Conservation (phyloP, 2,797 vertebrate species). For the Morus bassanus region DNA sequence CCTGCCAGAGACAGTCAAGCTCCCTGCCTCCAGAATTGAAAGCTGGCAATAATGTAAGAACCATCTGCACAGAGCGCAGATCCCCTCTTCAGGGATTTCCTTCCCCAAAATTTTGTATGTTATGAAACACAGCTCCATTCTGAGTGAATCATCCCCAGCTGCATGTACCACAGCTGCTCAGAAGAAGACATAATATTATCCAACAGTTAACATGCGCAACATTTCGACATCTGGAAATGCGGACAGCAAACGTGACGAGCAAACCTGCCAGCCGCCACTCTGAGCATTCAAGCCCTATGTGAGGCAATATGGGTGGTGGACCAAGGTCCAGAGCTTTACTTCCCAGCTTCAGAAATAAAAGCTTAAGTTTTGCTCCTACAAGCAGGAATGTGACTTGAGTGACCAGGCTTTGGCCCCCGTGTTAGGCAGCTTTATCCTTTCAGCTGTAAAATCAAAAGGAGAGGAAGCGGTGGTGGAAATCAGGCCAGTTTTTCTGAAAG, state of each 20-base stretch:
- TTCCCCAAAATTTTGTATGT: background rate
- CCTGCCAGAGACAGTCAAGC: background rate
- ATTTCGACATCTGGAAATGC: background rate
- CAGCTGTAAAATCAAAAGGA: background rate
- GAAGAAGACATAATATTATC: background rate
- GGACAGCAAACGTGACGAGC: background rate
- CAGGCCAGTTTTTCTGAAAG: background rate
- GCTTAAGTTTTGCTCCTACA: background rate
- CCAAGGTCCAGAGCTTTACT: background rate
- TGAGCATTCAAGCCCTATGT: background rate
- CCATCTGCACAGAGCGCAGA: background rate
- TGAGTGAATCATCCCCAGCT: background rate
- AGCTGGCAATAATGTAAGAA: background rate
- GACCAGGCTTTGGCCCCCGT: background rate
- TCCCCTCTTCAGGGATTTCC: background rate
- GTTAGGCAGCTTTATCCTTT: background rate
- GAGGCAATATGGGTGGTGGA: background rate
- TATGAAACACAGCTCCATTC: background rate
- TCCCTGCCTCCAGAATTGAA: background rate
- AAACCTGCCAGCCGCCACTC: background rate
- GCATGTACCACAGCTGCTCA: background rate
- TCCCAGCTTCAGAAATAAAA: background rate
- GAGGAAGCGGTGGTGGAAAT: background rate
- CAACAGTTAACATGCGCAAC: background rate
- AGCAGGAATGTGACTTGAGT: background rate